These are phyloP conservation scores for Channallabes apus DNA, from an alignment of 2,797 vertebrate genomes.

Conservation along the genomic window DNA sequence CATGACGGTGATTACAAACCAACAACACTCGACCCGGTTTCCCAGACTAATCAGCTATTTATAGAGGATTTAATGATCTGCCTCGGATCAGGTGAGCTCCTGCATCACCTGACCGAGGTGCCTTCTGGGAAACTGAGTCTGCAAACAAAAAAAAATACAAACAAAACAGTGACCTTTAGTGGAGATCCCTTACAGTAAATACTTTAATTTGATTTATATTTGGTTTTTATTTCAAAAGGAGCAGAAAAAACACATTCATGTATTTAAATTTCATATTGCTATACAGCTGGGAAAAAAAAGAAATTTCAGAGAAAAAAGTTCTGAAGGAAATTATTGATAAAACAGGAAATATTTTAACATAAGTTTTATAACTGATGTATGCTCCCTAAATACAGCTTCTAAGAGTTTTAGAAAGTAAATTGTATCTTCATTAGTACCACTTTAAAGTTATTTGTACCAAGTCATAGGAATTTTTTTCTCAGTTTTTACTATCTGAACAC, in stretches of 20 bases:
- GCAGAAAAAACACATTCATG: background rate
- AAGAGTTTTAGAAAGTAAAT: background rate
- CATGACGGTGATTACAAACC: too few relatives aligned
- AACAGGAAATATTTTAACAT: background rate
- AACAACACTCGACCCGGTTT: too few relatives aligned
- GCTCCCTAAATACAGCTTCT: background rate
- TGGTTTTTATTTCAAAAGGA: background rate
- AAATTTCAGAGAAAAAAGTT: background rate
- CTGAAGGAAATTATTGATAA: background rate
- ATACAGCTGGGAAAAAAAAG: background rate
- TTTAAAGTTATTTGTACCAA: background rate
- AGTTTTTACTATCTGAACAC: conserved; percentile 12
- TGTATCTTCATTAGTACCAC: background rate
- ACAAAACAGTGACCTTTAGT: too few relatives aligned
- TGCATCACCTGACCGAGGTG: too few relatives aligned
- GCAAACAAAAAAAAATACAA: too few relatives aligned
- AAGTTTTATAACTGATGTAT: background rate
- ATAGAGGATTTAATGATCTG: too few relatives aligned
- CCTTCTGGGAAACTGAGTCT: too few relatives aligned
- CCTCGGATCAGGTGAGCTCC: too few relatives aligned
- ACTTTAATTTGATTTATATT: background rate
- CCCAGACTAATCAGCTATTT: too few relatives aligned
- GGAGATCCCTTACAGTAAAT: too few relatives aligned
- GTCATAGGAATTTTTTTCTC: background rate
- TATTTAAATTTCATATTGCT: background rate